phyloP scores from a whole-genome alignment of 35 echinoderm and acorn worm genomes.

The Ophiothrix spiculata region DNA sequence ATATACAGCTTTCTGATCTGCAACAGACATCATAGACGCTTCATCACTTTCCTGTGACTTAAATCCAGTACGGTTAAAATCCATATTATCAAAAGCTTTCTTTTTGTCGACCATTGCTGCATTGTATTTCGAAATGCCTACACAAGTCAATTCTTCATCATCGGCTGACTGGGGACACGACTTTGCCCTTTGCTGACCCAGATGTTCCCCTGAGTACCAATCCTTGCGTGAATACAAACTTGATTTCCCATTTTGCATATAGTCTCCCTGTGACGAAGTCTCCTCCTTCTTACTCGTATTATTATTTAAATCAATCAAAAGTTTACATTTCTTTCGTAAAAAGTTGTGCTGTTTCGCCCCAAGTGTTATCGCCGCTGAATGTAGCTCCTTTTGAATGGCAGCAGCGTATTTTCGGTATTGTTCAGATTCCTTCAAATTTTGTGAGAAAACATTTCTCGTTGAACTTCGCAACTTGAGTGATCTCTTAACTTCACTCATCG shows the following conservation, averaged over 20 bases:
- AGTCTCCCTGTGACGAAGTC: not conserved
- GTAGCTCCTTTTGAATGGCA: not conserved
- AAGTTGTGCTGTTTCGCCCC: not conserved
- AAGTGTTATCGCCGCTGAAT: not conserved
- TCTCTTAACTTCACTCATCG: not conserved
- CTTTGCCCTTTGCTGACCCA: not conserved
- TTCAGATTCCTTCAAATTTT: constrained; percentile 12
- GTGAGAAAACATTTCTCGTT: not conserved
- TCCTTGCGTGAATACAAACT: not conserved
- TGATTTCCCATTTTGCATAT: not conserved
- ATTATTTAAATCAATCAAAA: not conserved
- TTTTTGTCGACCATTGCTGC: not conserved
- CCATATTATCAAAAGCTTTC: not conserved
- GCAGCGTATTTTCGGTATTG: not conserved
- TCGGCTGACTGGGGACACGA: not conserved
- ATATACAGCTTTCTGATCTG: too few species aligned
- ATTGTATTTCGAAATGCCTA: not conserved
- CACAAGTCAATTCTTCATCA: not conserved
- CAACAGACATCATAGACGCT: too few species aligned
- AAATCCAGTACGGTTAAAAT: too few species aligned
- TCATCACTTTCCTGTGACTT: too few species aligned
- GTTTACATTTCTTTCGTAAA: not conserved
- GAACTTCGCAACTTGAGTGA: not conserved
- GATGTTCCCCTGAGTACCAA: not conserved
- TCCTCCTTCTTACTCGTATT: not conserved